Evolutionary conservation across 2,888 invertebrate genomes (phyloP), one percentile per base, ranked within the genome.

Genomic region (Harpalus rufipes): DNA sequence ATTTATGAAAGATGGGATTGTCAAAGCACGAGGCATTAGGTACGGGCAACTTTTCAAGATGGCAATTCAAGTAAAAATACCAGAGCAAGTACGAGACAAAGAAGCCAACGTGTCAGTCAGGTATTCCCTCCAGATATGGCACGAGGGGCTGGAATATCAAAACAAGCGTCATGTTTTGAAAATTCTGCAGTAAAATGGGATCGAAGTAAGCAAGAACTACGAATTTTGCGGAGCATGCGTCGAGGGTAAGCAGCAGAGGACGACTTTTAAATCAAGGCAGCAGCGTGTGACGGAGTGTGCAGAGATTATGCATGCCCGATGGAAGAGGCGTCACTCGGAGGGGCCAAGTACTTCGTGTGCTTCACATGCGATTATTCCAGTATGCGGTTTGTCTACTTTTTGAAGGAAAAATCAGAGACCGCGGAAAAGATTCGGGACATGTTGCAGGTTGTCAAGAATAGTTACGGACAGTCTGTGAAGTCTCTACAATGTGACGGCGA

Each of bases 241-340:
- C 41, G 86, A 86, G 59, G 86, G 86, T 1, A 87, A 88, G 61
- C 87, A 85, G 81, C 87, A 87, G 68, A 61, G 86, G 25, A 84
- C 82, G 8, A 85, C 84, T 76, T 87, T 87, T 44, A 76, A 85
- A 14, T 61, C 39, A 59, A 65, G 63, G 16, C 61, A 84, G 41
- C 63, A 85, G 65, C 72, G 84, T 51, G 65, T 82, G 16, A 63
- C 41, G 32, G 58, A 41, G 8, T 76, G 76, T 32, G 61, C 85
- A 21, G 83, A 86, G 61, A 7, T 85, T 56, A 85, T 82, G 41
- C 74, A 86, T 59, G 84, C 18, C 84, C 86, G 41, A 83, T 86
- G 86, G 51, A 81, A 68, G 12, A 1, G 7, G 12, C 51, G 4
- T 81, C 81, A 59, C 39, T 81, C 21, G 21, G 21, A 10, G 86